These are phyloP conservation scores for Drosophila falleni DNA, from an alignment of 2,888 invertebrate species.

Conservation along the genomic window DNA sequence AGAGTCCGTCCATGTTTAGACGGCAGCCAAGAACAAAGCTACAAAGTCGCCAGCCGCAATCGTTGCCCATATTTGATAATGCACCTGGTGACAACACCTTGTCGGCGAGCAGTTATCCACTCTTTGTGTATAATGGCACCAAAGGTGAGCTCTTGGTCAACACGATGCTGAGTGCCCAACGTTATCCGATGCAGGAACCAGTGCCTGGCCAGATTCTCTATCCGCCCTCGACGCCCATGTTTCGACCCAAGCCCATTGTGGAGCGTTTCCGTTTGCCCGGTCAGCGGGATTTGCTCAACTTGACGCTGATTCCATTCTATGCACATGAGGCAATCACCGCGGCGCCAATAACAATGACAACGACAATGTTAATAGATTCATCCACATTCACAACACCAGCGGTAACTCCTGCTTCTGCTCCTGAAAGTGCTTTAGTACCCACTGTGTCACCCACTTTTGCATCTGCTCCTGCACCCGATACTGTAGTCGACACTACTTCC, in stretches of 20 bases:
- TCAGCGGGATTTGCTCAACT: constrained; percentile 58
- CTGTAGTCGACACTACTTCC: neutral
- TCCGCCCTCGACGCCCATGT: constrained; percentile 81
- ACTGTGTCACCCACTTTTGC: neutral
- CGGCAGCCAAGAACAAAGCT: constrained; percentile 19
- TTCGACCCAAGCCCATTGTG: constrained; percentile 79
- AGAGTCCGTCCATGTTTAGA: neutral
- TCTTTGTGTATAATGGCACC: constrained; percentile 81
- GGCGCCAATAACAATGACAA: constrained; percentile 9
- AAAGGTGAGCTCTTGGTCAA: constrained; percentile 82
- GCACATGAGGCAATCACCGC: constrained; percentile 80
- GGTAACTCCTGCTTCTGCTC: neutral
- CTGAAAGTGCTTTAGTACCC: neutral
- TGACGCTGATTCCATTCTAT: constrained; percentile 84
- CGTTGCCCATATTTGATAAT: constrained; percentile 73
- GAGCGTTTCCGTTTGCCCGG: constrained; percentile 69
- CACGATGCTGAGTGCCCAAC: constrained; percentile 78
- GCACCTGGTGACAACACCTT: constrained; percentile 67
- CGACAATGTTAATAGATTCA: neutral
- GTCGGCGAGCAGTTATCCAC: constrained; percentile 48
- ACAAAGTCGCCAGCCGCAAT: constrained; percentile 43
- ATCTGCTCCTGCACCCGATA: neutral
- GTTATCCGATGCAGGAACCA: constrained; percentile 84
- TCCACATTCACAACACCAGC: neutral
- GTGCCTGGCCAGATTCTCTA: constrained; percentile 83